A percentile compares a stretch with the other conserved stretches of the same genome.
phyloP scores from a whole-genome alignment of 2,888 invertebrate genomes.

The Bruchidius siliquastri region DNA sequence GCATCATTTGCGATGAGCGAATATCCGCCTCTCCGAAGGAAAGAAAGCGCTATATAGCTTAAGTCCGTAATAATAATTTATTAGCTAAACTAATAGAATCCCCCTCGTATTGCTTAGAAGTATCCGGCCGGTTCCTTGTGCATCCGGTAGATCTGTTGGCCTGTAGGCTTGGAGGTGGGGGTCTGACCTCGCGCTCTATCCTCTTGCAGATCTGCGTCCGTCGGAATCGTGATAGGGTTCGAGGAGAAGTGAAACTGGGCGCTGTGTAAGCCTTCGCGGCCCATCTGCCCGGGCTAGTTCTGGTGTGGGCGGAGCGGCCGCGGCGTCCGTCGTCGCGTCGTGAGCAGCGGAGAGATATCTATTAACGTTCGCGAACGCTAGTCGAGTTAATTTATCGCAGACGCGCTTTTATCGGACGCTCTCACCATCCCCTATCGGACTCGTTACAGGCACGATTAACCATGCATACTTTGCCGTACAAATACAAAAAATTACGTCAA shows the following conservation, averaged over 20 bases:
- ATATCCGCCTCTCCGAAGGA: too few species aligned
- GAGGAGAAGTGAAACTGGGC: not conserved
- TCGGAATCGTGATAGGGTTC: not conserved
- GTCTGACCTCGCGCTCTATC: not conserved
- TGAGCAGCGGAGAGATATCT: constrained; percentile 43
- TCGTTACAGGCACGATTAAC: not conserved
- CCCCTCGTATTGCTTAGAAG: too few species aligned
- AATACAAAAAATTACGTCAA: too few species aligned
- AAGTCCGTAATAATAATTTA: too few species aligned
- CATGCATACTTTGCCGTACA: too few species aligned
- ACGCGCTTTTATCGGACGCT: not conserved
- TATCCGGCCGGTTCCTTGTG: not conserved
- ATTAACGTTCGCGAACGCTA: constrained; percentile 33
- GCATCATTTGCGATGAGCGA: too few species aligned
- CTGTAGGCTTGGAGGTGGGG: not conserved
- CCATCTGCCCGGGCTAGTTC: constrained; percentile 9
- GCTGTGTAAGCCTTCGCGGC: not conserved
- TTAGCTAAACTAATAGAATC: too few species aligned
- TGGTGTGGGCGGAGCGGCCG: constrained; percentile 27
- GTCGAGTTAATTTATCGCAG: constrained; percentile 43
- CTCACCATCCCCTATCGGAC: not conserved
- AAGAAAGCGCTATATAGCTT: too few species aligned
- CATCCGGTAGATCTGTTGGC: not conserved
- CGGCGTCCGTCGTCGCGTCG: constrained; percentile 24
- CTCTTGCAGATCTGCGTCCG: not conserved